A percentile compares a stretch with the other conserved stretches of the same genome.
These are phyloP conservation scores for Neotoxoptera formosana DNA, from an alignment of 1,140 invertebrate genomes.

Conservation along the genomic window DNA sequence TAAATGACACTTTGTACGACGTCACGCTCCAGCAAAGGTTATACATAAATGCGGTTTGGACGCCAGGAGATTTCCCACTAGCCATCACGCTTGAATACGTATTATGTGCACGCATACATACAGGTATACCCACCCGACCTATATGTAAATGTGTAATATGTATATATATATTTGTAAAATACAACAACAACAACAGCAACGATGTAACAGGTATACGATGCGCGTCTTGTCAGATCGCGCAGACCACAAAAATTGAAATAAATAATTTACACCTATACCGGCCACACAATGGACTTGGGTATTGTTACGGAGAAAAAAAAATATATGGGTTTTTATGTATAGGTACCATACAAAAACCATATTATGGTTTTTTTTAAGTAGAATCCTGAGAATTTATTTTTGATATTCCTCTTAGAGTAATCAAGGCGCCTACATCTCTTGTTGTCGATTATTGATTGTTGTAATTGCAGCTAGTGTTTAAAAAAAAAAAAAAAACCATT, in stretches of 20 bases:
- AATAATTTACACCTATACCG: conserved; percentile 18
- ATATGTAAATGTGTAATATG: not conserved
- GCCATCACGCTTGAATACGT: not conserved
- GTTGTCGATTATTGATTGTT: too few relatives aligned
- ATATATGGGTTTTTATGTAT: not conserved
- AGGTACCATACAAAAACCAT: too few relatives aligned
- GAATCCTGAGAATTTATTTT: not conserved
- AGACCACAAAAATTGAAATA: conserved; percentile 40
- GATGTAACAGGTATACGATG: not conserved
- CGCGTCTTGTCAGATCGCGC: not conserved
- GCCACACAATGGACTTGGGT: conserved; percentile 8
- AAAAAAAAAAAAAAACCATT: too few relatives aligned
- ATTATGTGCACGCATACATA: not conserved
- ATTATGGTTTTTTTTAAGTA: not conserved
- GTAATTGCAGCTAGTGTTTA: too few relatives aligned
- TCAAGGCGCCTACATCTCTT: too few relatives aligned
- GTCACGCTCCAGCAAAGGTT: conserved; percentile 34
- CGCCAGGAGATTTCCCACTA: not conserved
- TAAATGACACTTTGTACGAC: conserved; percentile 16
- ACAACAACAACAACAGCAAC: not conserved
- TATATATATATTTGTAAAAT: too few relatives aligned
- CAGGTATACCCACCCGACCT: not conserved
- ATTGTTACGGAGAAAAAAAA: not conserved
- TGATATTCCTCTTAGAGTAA: not conserved
- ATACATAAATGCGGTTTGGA: conserved; percentile 35